These are phyloP conservation scores for Xestia sexstrigata DNA, from an alignment of 2,888 invertebrate species.

Conservation along the genomic window DNA sequence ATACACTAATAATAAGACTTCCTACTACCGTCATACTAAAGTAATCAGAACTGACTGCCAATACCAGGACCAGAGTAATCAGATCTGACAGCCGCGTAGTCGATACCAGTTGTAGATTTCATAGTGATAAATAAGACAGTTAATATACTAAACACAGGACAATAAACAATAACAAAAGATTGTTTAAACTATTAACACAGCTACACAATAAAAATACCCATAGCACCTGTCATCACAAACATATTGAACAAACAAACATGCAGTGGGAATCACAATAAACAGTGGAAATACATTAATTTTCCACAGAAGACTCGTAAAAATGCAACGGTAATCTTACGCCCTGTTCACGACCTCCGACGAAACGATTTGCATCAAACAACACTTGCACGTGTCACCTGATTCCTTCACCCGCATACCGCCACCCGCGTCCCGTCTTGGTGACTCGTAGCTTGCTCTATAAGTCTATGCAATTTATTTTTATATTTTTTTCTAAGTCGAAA, in stretches of 20 bases:
- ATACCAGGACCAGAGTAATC: too few relatives aligned
- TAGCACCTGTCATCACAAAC: constrained; percentile 60
- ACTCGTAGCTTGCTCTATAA: background rate
- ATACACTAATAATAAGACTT: too few relatives aligned
- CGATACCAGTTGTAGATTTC: too few relatives aligned
- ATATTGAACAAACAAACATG: constrained; percentile 53
- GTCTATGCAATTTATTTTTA: background rate
- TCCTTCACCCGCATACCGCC: background rate
- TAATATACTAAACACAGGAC: too few relatives aligned
- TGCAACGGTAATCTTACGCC: constrained; percentile 6
- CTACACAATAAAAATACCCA: constrained; percentile 38
- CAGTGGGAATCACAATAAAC: constrained; percentile 53
- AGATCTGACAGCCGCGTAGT: too few relatives aligned
- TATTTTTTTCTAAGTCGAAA: background rate
- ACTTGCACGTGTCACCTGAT: background rate
- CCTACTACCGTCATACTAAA: too few relatives aligned
- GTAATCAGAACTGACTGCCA: too few relatives aligned
- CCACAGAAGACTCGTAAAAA: constrained; percentile 60
- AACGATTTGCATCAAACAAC: background rate
- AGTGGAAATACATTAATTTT: constrained; percentile 60
- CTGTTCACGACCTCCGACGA: background rate
- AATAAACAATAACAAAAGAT: background rate
- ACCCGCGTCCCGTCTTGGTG: too few relatives aligned
- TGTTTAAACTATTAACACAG: constrained; percentile 4
- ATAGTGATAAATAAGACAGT: too few relatives aligned